Evolutionary conservation across 2,113 vertebrate species (phyloP), one percentile per base, ranked within the genome.

Genomic region (Zosterops hypoxanthus): DNA sequence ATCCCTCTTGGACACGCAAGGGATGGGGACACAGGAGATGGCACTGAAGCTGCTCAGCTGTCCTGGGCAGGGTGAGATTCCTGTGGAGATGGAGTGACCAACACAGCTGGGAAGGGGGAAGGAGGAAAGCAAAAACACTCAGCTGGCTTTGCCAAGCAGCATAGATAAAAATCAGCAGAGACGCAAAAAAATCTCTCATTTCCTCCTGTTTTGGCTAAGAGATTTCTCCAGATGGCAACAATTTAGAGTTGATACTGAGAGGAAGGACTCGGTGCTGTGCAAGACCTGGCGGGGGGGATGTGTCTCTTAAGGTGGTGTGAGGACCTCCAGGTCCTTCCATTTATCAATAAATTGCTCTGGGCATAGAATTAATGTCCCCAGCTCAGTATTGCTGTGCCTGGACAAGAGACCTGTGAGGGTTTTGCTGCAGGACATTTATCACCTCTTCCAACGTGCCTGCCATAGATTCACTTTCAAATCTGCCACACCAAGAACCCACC

Each of bases 111-210:
- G 79, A 79, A 92, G 39, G 33, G 76, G 55, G 71, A 70, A 79
- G 61, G 82, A 83, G 36, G 59, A 78, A 85, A 85, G 71, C 50
- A 70, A 68, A 95, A 75, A 8, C 56, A 79, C 68, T 68, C 57
- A 25, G 82, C 33, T 3, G 50, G 41, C 70, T 94, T 76, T 76
- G 84, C 93, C 88, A 91, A 96, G 61, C 64, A 77, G 72, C 46
- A 7, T 55, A 97, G 94, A 96, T 92, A 95, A 94, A 95, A 94
- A 96, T 90, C 95, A 93, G 88, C 76, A 85, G 66, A 79, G 76
- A 92, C 0, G 1, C 39, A 90, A 91, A 95, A 95, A 95, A 94
- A 87, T 82, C 95, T 95, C 82, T 91, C 59, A 92, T 95, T 93
- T 96, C 94, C 86, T 92, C 84, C 59, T 81, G 88, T 95, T 97